Conservation (phyloP, 2,888 invertebrate genomes). For the Elmis aenea region DNA sequence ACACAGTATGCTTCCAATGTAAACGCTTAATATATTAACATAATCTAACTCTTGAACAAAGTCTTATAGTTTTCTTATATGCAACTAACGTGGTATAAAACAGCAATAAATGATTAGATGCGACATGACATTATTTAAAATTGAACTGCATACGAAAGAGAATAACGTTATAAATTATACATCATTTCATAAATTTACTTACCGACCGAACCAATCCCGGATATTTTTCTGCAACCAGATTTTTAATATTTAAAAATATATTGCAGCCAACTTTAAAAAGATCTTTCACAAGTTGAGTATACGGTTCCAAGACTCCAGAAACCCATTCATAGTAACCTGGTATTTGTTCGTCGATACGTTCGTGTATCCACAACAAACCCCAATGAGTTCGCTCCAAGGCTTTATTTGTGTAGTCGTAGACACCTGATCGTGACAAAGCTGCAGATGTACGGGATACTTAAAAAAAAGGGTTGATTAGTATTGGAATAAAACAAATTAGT, state of each 20-base stretch:
- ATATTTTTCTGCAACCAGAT: slow-evolving; percentile 36
- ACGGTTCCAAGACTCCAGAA: slow-evolving; percentile 56
- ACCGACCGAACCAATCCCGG: slow-evolving; percentile 52
- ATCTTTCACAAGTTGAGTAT: slow-evolving; percentile 57
- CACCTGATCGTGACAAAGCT: slow-evolving; percentile 60
- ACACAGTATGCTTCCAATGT: too few relatives aligned
- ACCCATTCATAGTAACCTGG: slow-evolving; percentile 61
- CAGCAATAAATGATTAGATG: too few relatives aligned
- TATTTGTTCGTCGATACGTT: slow-evolving; percentile 62
- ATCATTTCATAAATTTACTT: slow-evolving; percentile 44
- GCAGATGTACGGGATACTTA: slow-evolving; percentile 60
- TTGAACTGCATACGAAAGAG: too few relatives aligned
- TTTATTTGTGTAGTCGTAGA: slow-evolving; percentile 58
- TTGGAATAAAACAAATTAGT: neutral
- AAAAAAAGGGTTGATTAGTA: too few relatives aligned
- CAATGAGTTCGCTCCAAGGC: slow-evolving; percentile 58
- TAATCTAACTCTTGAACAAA: too few relatives aligned
- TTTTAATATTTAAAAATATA: slow-evolving; percentile 32
- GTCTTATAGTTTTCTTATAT: too few relatives aligned
- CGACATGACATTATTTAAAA: too few relatives aligned
- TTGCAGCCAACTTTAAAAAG: slow-evolving; percentile 53
- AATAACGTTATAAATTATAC: too few relatives aligned
- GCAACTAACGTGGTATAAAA: too few relatives aligned
- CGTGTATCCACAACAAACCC: slow-evolving; percentile 58
- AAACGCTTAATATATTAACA: too few relatives aligned